phyloP scores from a whole-genome alignment of 64 coral and sea anemone genomes.

The Platygyra sinensis region DNA sequence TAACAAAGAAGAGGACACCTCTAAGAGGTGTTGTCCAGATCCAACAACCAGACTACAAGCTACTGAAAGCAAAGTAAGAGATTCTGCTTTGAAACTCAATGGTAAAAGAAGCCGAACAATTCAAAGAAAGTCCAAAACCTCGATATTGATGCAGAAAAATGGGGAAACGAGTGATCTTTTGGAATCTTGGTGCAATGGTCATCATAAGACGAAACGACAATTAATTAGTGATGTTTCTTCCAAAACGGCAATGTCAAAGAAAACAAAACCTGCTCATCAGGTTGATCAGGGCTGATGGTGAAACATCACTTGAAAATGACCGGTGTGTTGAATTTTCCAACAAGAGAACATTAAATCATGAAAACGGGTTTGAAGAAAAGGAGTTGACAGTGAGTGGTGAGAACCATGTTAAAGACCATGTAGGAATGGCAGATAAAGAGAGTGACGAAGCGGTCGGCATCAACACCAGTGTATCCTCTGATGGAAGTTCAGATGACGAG shows the following conservation, averaged over 20 bases:
- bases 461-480: neutral
- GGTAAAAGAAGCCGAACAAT: neutral
- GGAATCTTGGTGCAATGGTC: no score
- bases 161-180: neutral
- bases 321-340: neutral
- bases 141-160: neutral
- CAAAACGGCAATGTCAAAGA: neutral
- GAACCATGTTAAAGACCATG: no score
- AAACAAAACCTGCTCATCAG: neutral
- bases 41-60: neutral
- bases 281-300: neutral
- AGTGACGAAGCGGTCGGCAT: neutral
- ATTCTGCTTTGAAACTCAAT: neutral
- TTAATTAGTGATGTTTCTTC: neutral
- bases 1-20: neutral
- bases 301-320: neutral
- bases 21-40: neutral
- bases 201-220: constrained; percentile 1
- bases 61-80: neutral
- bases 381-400: neutral
- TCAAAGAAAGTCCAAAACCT: neutral
- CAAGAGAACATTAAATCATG: neutral
- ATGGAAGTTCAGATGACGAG: constrained; percentile 55
- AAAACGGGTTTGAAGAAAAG: neutral
- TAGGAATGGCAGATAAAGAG: neutral